Percentiles rank a stretch among this genome's conserved stretches.
Evolutionary conservation across 1,140 invertebrate species (phyloP).

Genomic region (Frieseomelitta varia): DNA sequence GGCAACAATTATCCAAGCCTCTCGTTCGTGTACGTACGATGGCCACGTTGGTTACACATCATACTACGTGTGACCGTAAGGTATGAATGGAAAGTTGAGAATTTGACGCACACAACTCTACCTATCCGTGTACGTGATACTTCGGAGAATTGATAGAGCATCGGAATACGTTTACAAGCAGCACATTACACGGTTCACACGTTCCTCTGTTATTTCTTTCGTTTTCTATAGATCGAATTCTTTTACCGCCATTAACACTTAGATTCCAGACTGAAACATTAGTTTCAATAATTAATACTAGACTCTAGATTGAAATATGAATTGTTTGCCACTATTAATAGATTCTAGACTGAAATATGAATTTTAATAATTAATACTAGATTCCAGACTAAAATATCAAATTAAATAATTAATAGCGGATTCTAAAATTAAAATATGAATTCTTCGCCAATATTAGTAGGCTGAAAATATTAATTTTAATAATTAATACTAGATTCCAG

Average conservation of each 20-base stretch:
- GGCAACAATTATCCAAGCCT: not conserved
- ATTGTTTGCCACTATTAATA: not conserved
- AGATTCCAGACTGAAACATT: no score
- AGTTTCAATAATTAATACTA: no score
- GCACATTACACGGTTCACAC: not conserved
- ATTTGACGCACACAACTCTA: conserved; percentile 1
- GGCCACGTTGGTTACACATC: not conserved
- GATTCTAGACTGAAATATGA: no score
- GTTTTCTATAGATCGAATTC: not conserved
- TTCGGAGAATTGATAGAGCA: conserved; percentile 42
- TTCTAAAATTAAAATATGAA: not conserved
- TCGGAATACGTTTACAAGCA: not conserved
- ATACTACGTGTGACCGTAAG: conserved; percentile 28
- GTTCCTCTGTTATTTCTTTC: not conserved
- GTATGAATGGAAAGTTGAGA: conserved; percentile 68
- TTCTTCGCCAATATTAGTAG: not conserved
- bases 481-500: no score
- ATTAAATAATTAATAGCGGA: no score
- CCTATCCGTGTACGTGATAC: not conserved
- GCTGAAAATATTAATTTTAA: no score
- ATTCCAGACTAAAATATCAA: no score
- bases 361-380: no score
- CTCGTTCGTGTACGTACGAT: not conserved
- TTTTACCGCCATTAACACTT: not conserved
- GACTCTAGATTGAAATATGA: no score